Base-by-base conservation (phyloP, 2,797 vertebrate genomes). In the Micromesistius poutassou region DNA sequence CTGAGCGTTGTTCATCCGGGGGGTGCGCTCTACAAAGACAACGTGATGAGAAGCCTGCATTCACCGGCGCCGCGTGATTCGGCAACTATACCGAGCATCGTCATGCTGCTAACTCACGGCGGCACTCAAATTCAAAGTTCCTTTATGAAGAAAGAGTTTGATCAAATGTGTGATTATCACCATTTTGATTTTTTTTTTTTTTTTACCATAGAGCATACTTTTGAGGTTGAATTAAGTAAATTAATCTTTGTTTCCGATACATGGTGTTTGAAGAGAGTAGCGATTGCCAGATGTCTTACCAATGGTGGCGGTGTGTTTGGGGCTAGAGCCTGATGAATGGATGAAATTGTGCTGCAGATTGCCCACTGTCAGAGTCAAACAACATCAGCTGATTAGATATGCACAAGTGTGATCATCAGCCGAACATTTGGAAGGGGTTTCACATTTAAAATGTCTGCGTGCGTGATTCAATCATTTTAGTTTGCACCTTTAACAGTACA, bases 291-390 rank as follows among this genome's bases (percentile, higher is more conserved):
- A 81, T 79, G 81, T 80, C 91, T 88, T 91, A 94, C 94, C 80
- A 84, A 96, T 94, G 0, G 96, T 96, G 78, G 95, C 92, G 0
- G 94, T 94, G 42, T 96, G 96, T 91, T 96, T 96, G 78, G 96
- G 96, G 81, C 96, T 97, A 92, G 93, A 92, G 82, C 94, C 92
- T 81, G 92, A 95, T 38, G 96, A 89, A 86, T 96, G 95, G 90
- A 96, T 95, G 87, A 95, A 96, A 91, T 96, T 96, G 93, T 97
- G 96, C 80, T 97, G 96, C 87, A 96, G 87, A 88, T 96, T 96
- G 66, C 94, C 95, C 92, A 97, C 96, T 97, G 94, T 71, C 2
- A 55, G 91, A 87, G 80, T 79, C 73, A 93, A 91, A 86, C 85
- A 94, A 88, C 81, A 91, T 66, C 84, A 79, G 77, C 71, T 78